Conservation (phyloP, 2,888 invertebrate species). For the Anthophora plumipes region DNA sequence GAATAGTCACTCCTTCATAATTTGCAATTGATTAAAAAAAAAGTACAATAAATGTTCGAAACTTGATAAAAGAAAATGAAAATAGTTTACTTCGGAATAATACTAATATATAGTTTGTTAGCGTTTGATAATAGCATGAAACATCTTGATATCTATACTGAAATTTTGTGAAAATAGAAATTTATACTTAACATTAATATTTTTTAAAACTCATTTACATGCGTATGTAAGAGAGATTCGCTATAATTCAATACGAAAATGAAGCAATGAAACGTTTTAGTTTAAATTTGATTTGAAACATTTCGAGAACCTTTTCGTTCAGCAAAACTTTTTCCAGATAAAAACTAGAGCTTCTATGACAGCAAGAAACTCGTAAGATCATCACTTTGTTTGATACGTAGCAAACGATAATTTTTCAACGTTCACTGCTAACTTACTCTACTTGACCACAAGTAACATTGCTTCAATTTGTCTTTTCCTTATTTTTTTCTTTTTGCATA, state of each 20-base stretch:
- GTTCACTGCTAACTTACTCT: background rate
- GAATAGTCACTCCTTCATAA: background rate
- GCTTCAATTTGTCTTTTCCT: background rate
- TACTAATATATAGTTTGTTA: background rate
- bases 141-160: no score
- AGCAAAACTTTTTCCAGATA: no score
- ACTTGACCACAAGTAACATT: background rate
- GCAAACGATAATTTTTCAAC: slow-evolving; percentile 2
- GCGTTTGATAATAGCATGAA: no score
- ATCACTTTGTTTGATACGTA: background rate
- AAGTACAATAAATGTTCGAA: background rate
- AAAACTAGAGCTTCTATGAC: background rate
- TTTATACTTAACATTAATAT: no score
- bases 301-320: no score
- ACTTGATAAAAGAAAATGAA: background rate
- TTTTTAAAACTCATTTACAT: no score
- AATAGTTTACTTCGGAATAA: background rate
- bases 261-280: background rate
- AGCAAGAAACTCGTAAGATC: background rate
- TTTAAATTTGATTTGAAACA: no score
- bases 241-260: background rate
- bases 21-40: slow-evolving; percentile 1
- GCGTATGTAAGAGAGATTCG: no score
- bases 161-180: no score
- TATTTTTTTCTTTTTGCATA: background rate